Evolutionary conservation across 2,113 vertebrate genomes (phyloP), one percentile per base, ranked within the genome.

Genomic region (Micronycteris hirsuta): DNA sequence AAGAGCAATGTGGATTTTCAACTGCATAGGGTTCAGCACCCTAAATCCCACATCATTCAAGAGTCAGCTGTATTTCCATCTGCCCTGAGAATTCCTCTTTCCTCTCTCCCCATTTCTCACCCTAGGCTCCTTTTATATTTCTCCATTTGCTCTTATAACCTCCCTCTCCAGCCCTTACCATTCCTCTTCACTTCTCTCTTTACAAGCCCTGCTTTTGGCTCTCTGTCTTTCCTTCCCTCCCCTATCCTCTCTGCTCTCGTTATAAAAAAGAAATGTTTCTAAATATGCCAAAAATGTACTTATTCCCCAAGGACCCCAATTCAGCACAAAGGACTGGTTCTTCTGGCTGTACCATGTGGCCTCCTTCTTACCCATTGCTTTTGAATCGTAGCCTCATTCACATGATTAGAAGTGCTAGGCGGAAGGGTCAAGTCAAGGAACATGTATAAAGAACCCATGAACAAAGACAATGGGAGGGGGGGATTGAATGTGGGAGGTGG

Each of bases 311-410:
- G 92, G 89, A 83, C 89, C 49, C 26, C 4, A 58, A 84, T 77
- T 36, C 43, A 12, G 71, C 95, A 98, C 97, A 98, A 98, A 98
- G 97, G 94, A 3, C 47, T 58, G 17, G 78, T 98, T 98, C 31
- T 98, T 97, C 76, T 33, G 82, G 93, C 71, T 56, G 73, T 86
- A 58, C 88, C 45, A 0, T 3, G 63, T 1, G 52, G 97, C 61
- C 97, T 82, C 52, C 97, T 97, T 92, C 91, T 89, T 91, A 91
- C 88, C 95, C 93, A 71, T 68, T 86, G 97, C 96, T 95, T 97
- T 94, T 96, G 95, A 96, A 80, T 94, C 1, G 2, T 89, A 90
- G 96, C 93, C 95, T 95, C 93, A 45, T 95, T 97, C 94, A 22
- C 97, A 95, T 43, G 96, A 28, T 92, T 89, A 24, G 87, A 87